These are phyloP conservation scores for Caerostris extrusa DNA, from an alignment of 1,140 invertebrate species.

Conservation along the genomic window DNA sequence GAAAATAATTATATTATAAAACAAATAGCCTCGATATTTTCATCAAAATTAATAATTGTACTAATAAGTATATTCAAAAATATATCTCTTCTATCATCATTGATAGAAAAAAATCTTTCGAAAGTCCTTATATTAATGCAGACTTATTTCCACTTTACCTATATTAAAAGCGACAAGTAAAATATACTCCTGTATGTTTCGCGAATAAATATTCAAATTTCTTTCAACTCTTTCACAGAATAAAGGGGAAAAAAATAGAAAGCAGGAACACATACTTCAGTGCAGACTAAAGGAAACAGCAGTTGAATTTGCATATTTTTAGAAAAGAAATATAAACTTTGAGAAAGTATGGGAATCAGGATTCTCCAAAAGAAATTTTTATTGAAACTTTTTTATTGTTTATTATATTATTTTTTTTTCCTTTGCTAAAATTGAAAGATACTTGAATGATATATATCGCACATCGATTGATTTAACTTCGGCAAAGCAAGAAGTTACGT, in stretches of 20 bases:
- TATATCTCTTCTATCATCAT: no score
- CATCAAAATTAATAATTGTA: background rate
- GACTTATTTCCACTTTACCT: constrained; percentile 22
- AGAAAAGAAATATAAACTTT: constrained; percentile 16
- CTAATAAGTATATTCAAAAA: background rate
- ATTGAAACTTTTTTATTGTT: constrained; percentile 24
- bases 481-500: background rate
- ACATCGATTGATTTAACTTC: constrained; percentile 2
- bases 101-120: no score
- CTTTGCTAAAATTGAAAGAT: background rate
- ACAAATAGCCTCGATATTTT: no score
- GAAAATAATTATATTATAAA: no score
- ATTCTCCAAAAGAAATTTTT: constrained; percentile 27
- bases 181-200: constrained; percentile 19
- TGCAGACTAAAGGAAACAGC: constrained; percentile 28
- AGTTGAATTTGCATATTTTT: constrained; percentile 52
- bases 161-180: constrained; percentile 37
- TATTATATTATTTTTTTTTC: background rate
- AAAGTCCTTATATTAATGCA: background rate
- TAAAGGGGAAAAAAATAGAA: background rate
- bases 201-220: constrained; percentile 54
- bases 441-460: background rate
- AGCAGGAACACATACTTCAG: no score
- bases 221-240: constrained; percentile 3
- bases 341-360: constrained; percentile 26